Percentiles rank a stretch among this genome's conserved stretches.
Evolutionary conservation across 2,797 vertebrate genomes (phyloP).

Genomic region (Typhlichthys subterraneus): DNA sequence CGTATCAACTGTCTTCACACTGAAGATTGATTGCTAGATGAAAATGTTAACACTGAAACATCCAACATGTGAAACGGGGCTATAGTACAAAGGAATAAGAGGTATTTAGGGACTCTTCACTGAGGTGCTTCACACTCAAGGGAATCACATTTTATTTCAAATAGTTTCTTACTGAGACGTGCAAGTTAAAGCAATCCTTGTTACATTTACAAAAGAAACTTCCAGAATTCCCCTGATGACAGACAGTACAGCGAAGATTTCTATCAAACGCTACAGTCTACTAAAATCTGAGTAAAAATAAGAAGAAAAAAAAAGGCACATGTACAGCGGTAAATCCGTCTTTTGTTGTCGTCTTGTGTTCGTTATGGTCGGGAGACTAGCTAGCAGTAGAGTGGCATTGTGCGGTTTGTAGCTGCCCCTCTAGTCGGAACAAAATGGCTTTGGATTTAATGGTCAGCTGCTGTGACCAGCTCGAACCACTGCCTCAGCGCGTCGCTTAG

Average conservation of each 20-base stretch:
- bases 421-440: slow-evolving; percentile 7
- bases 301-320: slow-evolving; percentile 73
- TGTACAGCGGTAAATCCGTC: slow-evolving; percentile 64
- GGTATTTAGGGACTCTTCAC: slow-evolving; percentile 58
- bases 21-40: slow-evolving; percentile 22
- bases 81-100: slow-evolving; percentile 46
- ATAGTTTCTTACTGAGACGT: slow-evolving; percentile 49
- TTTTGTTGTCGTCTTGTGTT: slow-evolving; percentile 11
- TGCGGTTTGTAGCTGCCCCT: slow-evolving; percentile 29
- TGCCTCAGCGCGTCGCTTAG: slow-evolving; percentile 94
- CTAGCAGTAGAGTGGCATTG: slow-evolving; percentile 56
- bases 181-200: slow-evolving; percentile 62
- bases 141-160: slow-evolving; percentile 54
- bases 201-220: slow-evolving; percentile 42
- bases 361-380: slow-evolving; percentile 30
- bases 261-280: slow-evolving; percentile 55
- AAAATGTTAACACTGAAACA: slow-evolving; percentile 40
- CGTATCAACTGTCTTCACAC: slow-evolving; percentile 31
- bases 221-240: slow-evolving; percentile 34
- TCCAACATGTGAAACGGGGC: slow-evolving; percentile 24
- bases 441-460: slow-evolving; percentile 75
- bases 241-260: slow-evolving; percentile 40
- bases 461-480: slow-evolving; percentile 96
- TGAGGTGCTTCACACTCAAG: slow-evolving; percentile 43
- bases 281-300: slow-evolving; percentile 59